A percentile compares a stretch with the other conserved stretches of the same genome.
Conservation (phyloP, 2,113 vertebrate genomes). For the Pomatorhinus ruficollis region DNA sequence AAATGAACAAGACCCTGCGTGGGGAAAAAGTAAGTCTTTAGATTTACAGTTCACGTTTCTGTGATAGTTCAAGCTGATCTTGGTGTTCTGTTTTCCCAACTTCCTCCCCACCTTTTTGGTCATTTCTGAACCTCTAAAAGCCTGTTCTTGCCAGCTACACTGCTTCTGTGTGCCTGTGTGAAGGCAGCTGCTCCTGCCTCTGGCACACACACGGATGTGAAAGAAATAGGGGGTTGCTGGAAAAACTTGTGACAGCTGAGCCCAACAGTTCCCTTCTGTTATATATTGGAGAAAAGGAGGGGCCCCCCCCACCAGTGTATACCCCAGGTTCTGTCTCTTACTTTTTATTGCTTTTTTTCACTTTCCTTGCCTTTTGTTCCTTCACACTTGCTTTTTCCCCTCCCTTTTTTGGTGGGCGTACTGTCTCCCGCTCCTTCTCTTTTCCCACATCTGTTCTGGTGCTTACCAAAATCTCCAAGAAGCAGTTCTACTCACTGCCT, state of each 20-base stretch:
- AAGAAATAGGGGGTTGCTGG: neutral
- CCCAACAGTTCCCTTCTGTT: neutral
- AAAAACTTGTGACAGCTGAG: neutral
- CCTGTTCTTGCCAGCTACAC: fast-evolving
- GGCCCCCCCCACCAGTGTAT: neutral
- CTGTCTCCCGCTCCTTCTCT: neutral
- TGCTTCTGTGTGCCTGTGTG: too few relatives aligned
- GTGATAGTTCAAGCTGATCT: neutral
- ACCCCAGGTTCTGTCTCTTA: neutral
- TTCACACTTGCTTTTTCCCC: neutral
- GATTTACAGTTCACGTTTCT: neutral
- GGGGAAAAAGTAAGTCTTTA: neutral
- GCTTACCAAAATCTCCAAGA: neutral
- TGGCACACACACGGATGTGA: fast-evolving
- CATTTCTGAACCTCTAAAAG: neutral
- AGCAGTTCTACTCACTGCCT: neutral
- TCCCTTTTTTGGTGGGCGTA: neutral
- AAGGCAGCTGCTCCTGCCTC: neutral
- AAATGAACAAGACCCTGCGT: neutral
- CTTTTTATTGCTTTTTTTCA: neutral
- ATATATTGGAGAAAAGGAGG: neutral
- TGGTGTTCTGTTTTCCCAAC: neutral
- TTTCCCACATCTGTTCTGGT: neutral
- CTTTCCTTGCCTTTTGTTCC: neutral
- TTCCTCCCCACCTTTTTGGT: neutral